Conservation (phyloP, 2,113 vertebrate genomes). For the Leucopternis melanops region DNA sequence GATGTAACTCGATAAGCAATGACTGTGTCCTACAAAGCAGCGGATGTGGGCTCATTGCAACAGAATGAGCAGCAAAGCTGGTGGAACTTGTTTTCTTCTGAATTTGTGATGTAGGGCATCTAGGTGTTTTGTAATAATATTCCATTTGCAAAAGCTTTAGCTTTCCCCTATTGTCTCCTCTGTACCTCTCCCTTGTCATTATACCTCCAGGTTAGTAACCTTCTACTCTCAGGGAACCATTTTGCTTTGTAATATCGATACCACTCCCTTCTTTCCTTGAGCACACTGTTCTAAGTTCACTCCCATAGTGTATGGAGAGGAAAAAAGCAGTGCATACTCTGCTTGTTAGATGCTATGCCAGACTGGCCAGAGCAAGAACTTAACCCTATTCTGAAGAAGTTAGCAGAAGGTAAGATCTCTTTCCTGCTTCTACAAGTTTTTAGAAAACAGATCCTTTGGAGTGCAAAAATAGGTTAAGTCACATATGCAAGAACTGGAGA, state of each 20-base stretch:
- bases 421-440: neutral
- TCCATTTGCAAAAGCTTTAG: neutral
- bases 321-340: neutral
- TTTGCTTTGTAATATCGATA: neutral
- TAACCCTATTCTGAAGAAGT: neutral
- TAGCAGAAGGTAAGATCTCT: neutral
- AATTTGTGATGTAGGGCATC: neutral
- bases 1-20: neutral
- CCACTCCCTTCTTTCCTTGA: neutral
- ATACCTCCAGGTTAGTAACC: neutral
- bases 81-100: neutral
- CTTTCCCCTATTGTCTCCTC: neutral
- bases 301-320: neutral
- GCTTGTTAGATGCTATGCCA: neutral
- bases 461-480: neutral
- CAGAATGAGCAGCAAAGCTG: neutral
- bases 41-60: neutral
- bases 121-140: neutral
- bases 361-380: neutral
- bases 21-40: neutral
- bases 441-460: neutral
- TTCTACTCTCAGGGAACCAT: neutral
- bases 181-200: neutral
- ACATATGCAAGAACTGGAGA: neutral
- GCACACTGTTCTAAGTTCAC: neutral